phyloP scores from a whole-genome alignment of 2,888 invertebrate genomes.

The Adela reaumurella region DNA sequence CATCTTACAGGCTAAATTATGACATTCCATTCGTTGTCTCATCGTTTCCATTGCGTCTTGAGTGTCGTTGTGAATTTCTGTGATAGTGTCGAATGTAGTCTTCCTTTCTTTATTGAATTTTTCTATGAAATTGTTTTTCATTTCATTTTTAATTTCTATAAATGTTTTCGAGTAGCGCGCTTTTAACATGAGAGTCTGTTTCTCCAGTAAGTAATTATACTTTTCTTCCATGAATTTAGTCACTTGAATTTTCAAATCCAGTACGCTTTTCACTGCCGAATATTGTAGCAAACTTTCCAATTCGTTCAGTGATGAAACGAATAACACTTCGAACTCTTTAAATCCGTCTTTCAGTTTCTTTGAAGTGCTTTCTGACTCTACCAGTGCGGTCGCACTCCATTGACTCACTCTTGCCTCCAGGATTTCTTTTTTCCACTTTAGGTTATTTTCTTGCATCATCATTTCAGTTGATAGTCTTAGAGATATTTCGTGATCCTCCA shows the following conservation, averaged over 20 bases:
- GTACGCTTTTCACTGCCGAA: conserved; percentile 19
- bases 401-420: background rate
- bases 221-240: background rate
- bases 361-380: background rate
- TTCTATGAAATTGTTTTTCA: background rate
- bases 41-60: background rate
- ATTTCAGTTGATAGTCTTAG: background rate
- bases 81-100: background rate
- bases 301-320: conserved; percentile 24
- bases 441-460: background rate
- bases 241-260: background rate
- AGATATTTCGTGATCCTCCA: conserved; percentile 10
- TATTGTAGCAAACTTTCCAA: conserved; percentile 28
- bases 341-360: conserved; percentile 23
- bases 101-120: background rate
- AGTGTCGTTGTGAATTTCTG: background rate
- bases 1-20: conserved; percentile 29
- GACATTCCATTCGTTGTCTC: background rate
- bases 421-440: background rate
- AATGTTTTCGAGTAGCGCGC: background rate
- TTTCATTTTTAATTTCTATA: background rate
- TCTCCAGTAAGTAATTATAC: background rate
- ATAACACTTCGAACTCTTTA: conserved; percentile 25
- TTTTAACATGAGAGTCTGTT: background rate
- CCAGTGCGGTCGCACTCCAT: background rate